Evolutionary conservation across 2,113 vertebrate species (phyloP).

Genomic region (Cyanistes caeruleus): DNA sequence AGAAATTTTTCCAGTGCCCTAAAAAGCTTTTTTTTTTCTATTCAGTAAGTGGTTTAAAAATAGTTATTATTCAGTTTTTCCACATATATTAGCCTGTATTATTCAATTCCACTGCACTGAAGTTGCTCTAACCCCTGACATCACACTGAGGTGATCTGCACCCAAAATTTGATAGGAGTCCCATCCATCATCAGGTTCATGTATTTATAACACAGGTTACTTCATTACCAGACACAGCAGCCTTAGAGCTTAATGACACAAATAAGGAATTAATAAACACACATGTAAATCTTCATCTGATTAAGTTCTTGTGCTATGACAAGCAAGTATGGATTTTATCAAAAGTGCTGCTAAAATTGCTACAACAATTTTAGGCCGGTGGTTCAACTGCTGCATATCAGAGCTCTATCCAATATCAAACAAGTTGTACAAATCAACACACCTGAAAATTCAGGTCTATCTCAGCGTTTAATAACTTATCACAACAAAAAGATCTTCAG

Average conservation of each 20-base stretch:
- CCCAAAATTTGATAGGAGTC: not conserved
- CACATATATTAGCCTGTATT: not conserved
- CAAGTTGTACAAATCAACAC: not conserved
- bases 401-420: not conserved
- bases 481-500: not conserved
- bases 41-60: not conserved
- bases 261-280: not conserved
- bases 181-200: not conserved
- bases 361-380: not conserved
- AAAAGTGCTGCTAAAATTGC: not conserved
- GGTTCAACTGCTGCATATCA: not conserved
- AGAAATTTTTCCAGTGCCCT: not conserved
- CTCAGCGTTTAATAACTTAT: not conserved
- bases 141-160: not conserved
- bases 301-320: not conserved
- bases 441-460: not conserved
- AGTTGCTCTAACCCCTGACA: not conserved
- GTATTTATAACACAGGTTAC: not conserved
- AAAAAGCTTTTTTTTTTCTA: not conserved
- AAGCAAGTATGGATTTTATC: not conserved
- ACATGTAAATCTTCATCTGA: not conserved
- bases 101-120: not conserved
- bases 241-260: not conserved
- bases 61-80: not conserved
- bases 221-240: not conserved